phyloP scores from a whole-genome alignment of 2,888 invertebrate species.

The Exephanes ischioxanthus region DNA sequence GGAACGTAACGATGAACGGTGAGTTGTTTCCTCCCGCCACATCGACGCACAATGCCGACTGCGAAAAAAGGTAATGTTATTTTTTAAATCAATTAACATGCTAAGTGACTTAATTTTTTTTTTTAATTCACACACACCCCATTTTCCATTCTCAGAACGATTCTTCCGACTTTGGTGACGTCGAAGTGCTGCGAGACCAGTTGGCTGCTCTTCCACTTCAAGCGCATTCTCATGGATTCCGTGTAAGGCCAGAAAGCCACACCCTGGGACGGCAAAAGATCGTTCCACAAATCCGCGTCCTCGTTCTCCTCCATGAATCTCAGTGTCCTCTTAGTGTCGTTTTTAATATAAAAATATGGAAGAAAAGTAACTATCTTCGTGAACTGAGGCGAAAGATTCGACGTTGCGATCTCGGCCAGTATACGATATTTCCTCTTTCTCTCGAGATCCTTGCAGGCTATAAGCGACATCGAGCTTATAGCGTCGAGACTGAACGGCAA shows the following conservation, averaged over 20 bases:
- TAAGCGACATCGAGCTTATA: constrained; percentile 91
- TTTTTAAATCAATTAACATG: too few species aligned
- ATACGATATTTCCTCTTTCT: constrained; percentile 91
- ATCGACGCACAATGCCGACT: constrained; percentile 89
- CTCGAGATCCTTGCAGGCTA: constrained; percentile 90
- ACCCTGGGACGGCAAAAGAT: constrained; percentile 90
- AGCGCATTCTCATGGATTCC: constrained; percentile 92
- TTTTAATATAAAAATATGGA: constrained; percentile 92
- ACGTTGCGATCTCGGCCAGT: constrained; percentile 89
- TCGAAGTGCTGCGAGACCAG: constrained; percentile 92
- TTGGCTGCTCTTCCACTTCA: constrained; percentile 91
- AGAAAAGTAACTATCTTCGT: constrained; percentile 93
- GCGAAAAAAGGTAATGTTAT: constrained; percentile 2
- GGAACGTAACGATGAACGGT: constrained; percentile 91
- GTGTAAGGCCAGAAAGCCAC: constrained; percentile 93
- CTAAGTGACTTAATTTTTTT: background rate
- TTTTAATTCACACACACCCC: constrained; percentile 87
- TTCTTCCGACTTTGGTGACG: constrained; percentile 89
- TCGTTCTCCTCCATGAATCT: constrained; percentile 95
- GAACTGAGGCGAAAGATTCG: constrained; percentile 90
- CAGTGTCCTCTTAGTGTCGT: constrained; percentile 87
- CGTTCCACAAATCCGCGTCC: constrained; percentile 93
- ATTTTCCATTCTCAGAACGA: constrained; percentile 93
- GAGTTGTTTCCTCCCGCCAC: constrained; percentile 91
- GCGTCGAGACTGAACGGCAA: constrained; percentile 89